Conservation (phyloP, 2,888 invertebrate genomes). For the Rhamphomyia laevipes region DNA sequence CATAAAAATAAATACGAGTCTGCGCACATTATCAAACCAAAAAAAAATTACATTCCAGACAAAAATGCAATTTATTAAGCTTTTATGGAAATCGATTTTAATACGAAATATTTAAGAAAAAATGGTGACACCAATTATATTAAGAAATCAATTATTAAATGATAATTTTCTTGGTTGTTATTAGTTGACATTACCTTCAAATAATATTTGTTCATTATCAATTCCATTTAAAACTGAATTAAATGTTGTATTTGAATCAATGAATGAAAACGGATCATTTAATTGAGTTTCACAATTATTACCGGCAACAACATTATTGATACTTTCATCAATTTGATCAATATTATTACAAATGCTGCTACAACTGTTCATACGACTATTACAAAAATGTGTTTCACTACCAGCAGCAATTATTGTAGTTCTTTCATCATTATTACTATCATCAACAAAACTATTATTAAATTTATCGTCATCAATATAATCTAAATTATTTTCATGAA, state of each 20-base stretch:
- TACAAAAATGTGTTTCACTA: background rate
- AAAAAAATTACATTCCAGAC: no score
- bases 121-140: no score
- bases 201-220: slow-evolving; percentile 30
- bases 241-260: slow-evolving; percentile 6
- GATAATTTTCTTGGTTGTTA: background rate
- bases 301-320: slow-evolving; percentile 9
- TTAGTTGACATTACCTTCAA: slow-evolving; percentile 31
- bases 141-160: no score
- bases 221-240: slow-evolving; percentile 10
- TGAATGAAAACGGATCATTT: slow-evolving; percentile 8
- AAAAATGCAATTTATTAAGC: no score
- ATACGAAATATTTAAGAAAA: no score
- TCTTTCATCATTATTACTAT: no score
- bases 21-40: no score
- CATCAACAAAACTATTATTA: background rate
- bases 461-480: slow-evolving; percentile 14
- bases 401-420: background rate
- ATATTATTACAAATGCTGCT: background rate
- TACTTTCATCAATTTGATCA: no score
- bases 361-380: background rate
- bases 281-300: background rate
- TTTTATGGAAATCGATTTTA: no score
- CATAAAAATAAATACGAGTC: no score
- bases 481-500: slow-evolving; percentile 7